Base-by-base conservation (phyloP, 1,140 invertebrate species). In the Brachionus manjavacas region DNA sequence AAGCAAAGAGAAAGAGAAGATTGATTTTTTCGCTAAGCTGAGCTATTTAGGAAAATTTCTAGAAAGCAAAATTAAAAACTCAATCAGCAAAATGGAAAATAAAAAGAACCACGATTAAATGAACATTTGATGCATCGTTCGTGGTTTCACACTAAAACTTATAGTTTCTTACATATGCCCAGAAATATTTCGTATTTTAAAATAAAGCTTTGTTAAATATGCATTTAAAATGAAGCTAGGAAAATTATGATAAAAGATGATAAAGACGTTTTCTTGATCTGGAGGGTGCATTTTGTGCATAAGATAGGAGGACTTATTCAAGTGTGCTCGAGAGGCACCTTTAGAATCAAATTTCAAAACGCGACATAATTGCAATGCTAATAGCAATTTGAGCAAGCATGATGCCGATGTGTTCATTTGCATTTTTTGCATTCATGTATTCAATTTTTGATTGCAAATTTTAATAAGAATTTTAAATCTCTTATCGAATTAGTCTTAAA, bases 101-200 rank as follows among this genome's bases (percentile, higher is more conserved):
- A 76, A 43, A 74, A 43, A 41, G 43, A 76, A 76, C 72, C 41
- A 76, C 72, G 72, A 76, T 76, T 76, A 49, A 28, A 76, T 49
- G 72, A 76, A 76, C 72, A 76, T 76, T 76, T 76, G 46, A 76
- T 76, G 72, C 72, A 49, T 76, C 72, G 72, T 76, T 76, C 72
- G 25, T 76, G 43, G 16, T 76, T 76, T 60, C n/a, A 20, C 9
- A 60, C 52, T 60, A 60, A 9, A 23, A 25, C 52, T 60, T 60
- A 23, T 60, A 20, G 16, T 60, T 3, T 60, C 52, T 60, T 60
- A 60, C 52, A 60, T 60, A 60, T 60, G 52, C 52, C 20, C n/a
- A 60, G 9, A 60, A 9, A 8, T 60, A 60, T 60, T 60, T 60
- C 52, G 52, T 23, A 23, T 60, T 60, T 35, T 60, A 60, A 60